Base-by-base conservation (phyloP, 2,113 vertebrate genomes). In the Ochotona curzoniae region DNA sequence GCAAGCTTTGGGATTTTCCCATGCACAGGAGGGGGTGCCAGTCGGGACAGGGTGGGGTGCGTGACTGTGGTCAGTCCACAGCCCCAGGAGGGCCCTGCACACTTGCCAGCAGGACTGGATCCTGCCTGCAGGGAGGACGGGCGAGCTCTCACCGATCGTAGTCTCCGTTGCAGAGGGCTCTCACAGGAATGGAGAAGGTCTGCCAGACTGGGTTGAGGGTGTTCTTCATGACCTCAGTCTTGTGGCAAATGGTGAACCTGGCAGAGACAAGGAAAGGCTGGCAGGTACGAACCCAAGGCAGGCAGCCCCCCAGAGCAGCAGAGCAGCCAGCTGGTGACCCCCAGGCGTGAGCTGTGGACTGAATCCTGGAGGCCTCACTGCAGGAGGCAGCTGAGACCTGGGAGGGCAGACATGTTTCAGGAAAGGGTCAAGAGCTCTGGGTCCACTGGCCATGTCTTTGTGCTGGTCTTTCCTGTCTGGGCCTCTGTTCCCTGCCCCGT, bases 131-230 rank as follows among this genome's bases (percentile, higher is more conserved):
- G 4, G 20, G 10, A 6, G 4, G 23, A 28, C 13, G 14, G 38
- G n/a, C 30, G 51, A n/a, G 20, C 10, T 18, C 81, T 91, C 98
- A 99, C 99, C 99, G 98, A 78, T 99, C 99, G 28, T 99, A 98
- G 97, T 99, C 99, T 32, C 99, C 99, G 0, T 99, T 99, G 98
- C 99, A 99, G 90, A 99, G 98, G 3, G 98, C 99, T 84, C 99
- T 98, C 93, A 99, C 99, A 0, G 99, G 99, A 85, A 99, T 99
- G 97, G 98, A 98, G 97, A 99, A 99, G 2, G 99, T 97, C 74
- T 99, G 98, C 99, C 99, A 99, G 26, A 99, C 96, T 0, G 99
- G 99, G 94, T 99, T 99, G 85, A 99, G 97, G 0, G 99, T 99
- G 97, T 98, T 99, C 97, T 99, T 98, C 95, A 98, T 97, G 96